phyloP scores from a whole-genome alignment of 2,797 vertebrate species.

The Protosalanx chinensis region DNA sequence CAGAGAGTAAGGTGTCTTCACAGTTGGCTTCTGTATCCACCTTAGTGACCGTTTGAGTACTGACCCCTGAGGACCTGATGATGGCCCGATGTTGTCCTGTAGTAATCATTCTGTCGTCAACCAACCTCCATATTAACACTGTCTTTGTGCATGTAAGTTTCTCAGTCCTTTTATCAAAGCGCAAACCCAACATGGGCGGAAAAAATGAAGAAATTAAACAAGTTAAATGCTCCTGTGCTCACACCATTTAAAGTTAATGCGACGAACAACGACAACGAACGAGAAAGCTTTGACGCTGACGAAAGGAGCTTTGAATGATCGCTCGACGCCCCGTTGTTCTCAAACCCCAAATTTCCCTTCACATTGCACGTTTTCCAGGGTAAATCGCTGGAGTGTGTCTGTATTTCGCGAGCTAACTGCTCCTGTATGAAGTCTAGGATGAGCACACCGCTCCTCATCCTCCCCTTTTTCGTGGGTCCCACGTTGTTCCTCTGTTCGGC shows the following conservation, averaged over 20 bases:
- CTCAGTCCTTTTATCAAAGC: constrained; percentile 28
- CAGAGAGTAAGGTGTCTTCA: not conserved
- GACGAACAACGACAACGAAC: constrained; percentile 61
- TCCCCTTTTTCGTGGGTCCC: constrained; percentile 11
- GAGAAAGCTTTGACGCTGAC: constrained; percentile 35
- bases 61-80: not conserved
- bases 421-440: constrained; percentile 4
- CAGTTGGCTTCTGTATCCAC: not conserved
- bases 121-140: constrained; percentile 55
- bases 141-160: constrained; percentile 65
- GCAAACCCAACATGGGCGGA: constrained; percentile 81
- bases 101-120: not conserved
- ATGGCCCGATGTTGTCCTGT: not conserved
- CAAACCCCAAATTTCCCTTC: not conserved
- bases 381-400: constrained; percentile 12
- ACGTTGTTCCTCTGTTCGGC: constrained; percentile 10
- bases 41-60: not conserved
- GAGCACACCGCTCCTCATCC: constrained; percentile 7
- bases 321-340: not conserved
- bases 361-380: constrained; percentile 16
- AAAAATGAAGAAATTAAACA: constrained; percentile 25
- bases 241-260: constrained; percentile 74
- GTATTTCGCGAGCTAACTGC: constrained; percentile 19
- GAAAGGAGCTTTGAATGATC: constrained; percentile 40
- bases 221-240: constrained; percentile 49